Percentiles rank a stretch among this genome's conserved stretches.
Evolutionary conservation across 35 echinoderm and acorn worm genomes (phyloP).

Genomic region (Ophioderma brevispina): DNA sequence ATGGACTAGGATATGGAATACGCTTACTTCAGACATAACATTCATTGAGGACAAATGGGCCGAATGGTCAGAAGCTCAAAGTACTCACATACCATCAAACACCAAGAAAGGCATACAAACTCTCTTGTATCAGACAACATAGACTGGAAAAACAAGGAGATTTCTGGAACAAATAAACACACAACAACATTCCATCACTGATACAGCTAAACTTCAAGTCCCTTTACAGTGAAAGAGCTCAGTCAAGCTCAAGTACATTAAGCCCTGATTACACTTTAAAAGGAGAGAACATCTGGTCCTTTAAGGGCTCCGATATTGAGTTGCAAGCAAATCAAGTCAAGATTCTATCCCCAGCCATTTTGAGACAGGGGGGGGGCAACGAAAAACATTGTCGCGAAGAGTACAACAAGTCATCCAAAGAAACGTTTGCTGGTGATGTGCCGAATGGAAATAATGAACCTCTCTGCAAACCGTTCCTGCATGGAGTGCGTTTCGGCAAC

Average conservation of each 20-base stretch:
- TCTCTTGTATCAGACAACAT: background rate
- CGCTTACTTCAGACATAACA: background rate
- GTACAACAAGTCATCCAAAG: background rate
- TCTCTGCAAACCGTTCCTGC: background rate
- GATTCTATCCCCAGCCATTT: background rate
- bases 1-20: constrained; percentile 10
- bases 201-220: background rate
- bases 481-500: background rate
- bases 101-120: background rate
- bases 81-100: background rate
- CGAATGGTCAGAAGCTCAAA: background rate
- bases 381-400: background rate
- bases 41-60: constrained; percentile 20
- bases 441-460: background rate
- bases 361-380: too few species aligned
- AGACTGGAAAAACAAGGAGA: constrained; percentile 1
- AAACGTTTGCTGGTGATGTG: background rate
- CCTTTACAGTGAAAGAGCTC: background rate
- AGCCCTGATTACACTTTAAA: background rate
- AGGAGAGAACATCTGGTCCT: background rate
- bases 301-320: background rate
- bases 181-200: background rate
- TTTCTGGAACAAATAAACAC: background rate
- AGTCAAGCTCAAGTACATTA: background rate
- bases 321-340: background rate